Conservation (phyloP, 2,113 vertebrate genomes). For the Pteropus alecto region DNA sequence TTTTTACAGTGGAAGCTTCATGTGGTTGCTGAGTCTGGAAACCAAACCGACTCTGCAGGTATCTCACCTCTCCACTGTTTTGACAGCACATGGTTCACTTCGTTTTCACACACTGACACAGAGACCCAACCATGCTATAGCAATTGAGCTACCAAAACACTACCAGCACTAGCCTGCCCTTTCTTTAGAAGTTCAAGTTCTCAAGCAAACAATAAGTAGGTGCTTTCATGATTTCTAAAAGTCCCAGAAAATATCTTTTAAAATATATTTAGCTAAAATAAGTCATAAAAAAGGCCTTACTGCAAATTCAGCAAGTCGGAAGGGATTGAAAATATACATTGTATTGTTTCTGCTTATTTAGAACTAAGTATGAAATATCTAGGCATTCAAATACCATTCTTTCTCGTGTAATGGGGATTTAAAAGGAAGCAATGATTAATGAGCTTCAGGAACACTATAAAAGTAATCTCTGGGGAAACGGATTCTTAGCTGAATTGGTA, state of each 20-base stretch:
- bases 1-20: not conserved
- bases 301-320: not conserved
- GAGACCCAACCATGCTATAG: not conserved
- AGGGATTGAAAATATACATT: not conserved
- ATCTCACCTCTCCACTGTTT: not conserved
- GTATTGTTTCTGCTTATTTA: slow-evolving; percentile 13
- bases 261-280: slow-evolving; percentile 67
- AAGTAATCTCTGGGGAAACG: slow-evolving; percentile 34
- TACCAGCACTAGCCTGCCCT: not conserved
- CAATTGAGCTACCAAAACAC: slow-evolving; percentile 15
- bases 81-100: not conserved
- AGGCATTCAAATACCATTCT: slow-evolving; percentile 30
- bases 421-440: slow-evolving; percentile 52
- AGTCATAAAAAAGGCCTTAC: slow-evolving; percentile 65
- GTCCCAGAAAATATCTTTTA: not conserved
- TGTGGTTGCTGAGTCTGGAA: not conserved
- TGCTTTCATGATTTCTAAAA: slow-evolving; percentile 71
- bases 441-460: slow-evolving; percentile 37
- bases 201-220: not conserved
- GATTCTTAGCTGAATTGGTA: slow-evolving; percentile 43
- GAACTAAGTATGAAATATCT: slow-evolving; percentile 4
- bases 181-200: slow-evolving; percentile 26
- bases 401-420: not conserved
- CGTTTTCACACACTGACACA: not conserved
- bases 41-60: not conserved